Evolutionary conservation across 1,140 invertebrate species (phyloP).

Genomic region (Dendrolimus kikuchii): DNA sequence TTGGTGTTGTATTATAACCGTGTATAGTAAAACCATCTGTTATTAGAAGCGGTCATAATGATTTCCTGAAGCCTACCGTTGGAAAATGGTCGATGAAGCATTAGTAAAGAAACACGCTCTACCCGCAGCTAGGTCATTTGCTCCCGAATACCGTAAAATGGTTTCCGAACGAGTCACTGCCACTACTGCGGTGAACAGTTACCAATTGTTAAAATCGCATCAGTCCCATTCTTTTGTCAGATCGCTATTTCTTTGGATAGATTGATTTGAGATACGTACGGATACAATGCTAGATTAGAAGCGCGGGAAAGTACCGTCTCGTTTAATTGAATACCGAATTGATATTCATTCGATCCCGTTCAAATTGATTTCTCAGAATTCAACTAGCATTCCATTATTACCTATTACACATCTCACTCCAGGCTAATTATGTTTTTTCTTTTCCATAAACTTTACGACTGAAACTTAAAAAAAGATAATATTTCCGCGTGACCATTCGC

Average conservation of each 20-base stretch:
- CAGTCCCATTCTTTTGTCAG: conserved; percentile 54
- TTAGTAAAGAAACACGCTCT: conserved; percentile 4
- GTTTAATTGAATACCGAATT: conserved; percentile 59
- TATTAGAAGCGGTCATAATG: no score
- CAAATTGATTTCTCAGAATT: conserved; percentile 40
- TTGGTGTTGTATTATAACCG: no score
- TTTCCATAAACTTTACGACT: conserved; percentile 3
- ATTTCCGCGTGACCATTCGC: no score
- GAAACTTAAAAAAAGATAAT: neutral
- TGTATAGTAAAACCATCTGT: no score
- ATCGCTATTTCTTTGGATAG: conserved; percentile 54
- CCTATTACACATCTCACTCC: conserved; percentile 32
- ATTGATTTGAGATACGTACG: conserved; percentile 49
- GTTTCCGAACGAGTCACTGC: conserved; percentile 26
- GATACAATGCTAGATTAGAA: conserved; percentile 60
- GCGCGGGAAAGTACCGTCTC: conserved; percentile 51
- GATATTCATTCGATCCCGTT: conserved; percentile 52
- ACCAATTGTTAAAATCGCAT: conserved; percentile 54
- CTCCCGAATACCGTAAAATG: conserved; percentile 30
- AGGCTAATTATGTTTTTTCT: conserved; percentile 29
- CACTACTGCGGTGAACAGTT: conserved; percentile 40
- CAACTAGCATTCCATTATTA: conserved; percentile 31
- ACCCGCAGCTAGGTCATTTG: conserved; percentile 10
- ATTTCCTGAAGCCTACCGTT: no score
- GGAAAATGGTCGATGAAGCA: no score